Percentiles rank a stretch among this genome's conserved stretches.
phyloP scores from a whole-genome alignment of 2,888 invertebrate genomes.

The Stegophylla sp. region DNA sequence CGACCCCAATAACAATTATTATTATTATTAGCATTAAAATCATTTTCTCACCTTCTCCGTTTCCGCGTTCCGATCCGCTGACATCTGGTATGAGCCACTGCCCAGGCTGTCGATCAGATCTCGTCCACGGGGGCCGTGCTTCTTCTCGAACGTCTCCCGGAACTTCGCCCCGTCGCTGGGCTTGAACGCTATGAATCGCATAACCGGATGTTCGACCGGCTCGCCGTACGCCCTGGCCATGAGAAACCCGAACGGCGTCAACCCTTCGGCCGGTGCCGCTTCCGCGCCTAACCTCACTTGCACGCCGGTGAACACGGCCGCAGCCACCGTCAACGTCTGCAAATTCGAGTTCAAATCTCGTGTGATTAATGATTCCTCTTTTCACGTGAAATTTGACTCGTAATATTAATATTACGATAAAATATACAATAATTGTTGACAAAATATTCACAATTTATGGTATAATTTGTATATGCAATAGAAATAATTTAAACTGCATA shows the following conservation, averaged over 20 bases:
- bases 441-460: too few relatives aligned
- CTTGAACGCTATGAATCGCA: conserved; percentile 61
- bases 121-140: conserved; percentile 63
- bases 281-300: neutral
- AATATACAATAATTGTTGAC: too few relatives aligned
- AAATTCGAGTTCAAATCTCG: too few relatives aligned
- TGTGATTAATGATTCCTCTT: too few relatives aligned
- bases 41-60: neutral
- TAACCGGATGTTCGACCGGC: conserved; percentile 16
- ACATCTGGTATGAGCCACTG: conserved; percentile 43
- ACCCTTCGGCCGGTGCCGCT: conserved; percentile 36
- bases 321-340: neutral
- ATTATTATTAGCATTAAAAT: too few relatives aligned
- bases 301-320: neutral
- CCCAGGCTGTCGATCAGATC: conserved; percentile 63
- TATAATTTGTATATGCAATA: too few relatives aligned
- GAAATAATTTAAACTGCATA: too few relatives aligned
- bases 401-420: neutral
- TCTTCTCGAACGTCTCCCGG: conserved; percentile 61
- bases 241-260: conserved; percentile 52
- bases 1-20: too few relatives aligned
- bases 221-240: conserved; percentile 52
- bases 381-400: too few relatives aligned
- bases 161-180: conserved; percentile 62
- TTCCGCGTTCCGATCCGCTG: conserved; percentile 37